These are phyloP conservation scores for Neomonachus schauinslandi DNA, from an alignment of 2,113 vertebrate species.

Conservation along the genomic window DNA sequence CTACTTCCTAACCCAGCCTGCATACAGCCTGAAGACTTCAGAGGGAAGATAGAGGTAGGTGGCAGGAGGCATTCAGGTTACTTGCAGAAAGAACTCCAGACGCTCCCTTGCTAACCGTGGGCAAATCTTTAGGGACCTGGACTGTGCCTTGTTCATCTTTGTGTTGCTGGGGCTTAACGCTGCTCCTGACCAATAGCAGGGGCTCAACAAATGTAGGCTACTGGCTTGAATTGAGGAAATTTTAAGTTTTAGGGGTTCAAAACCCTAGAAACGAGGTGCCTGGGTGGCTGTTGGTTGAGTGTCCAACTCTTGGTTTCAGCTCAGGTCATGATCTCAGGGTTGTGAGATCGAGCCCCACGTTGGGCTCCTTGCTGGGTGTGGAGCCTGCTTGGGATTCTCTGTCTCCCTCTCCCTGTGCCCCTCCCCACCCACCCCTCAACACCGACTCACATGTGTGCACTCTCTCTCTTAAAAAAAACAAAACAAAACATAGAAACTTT, in stretches of 20 bases:
- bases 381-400: not conserved
- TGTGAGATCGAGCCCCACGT: not conserved
- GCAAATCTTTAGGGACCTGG: not conserved
- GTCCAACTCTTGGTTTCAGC: not conserved
- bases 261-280: not conserved
- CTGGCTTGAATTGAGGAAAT: not conserved
- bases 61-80: not conserved
- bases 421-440: not conserved
- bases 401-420: not conserved
- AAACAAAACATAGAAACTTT: not conserved
- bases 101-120: rapidly evolving
- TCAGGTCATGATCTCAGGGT: not conserved
- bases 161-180: not conserved
- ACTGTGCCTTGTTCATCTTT: not conserved
- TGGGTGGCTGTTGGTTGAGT: not conserved
- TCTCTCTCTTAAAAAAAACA: not conserved
- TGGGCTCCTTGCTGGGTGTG: not conserved
- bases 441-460: not conserved
- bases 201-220: not conserved
- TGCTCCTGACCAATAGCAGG: not conserved
- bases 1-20: not conserved
- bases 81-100: not conserved
- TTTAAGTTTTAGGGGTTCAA: not conserved
- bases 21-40: not conserved
- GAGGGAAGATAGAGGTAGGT: too few relatives aligned